Percentiles rank a stretch among this genome's conserved stretches.
Conservation (phyloP, 2,797 vertebrate species). For the Betta splendens region DNA sequence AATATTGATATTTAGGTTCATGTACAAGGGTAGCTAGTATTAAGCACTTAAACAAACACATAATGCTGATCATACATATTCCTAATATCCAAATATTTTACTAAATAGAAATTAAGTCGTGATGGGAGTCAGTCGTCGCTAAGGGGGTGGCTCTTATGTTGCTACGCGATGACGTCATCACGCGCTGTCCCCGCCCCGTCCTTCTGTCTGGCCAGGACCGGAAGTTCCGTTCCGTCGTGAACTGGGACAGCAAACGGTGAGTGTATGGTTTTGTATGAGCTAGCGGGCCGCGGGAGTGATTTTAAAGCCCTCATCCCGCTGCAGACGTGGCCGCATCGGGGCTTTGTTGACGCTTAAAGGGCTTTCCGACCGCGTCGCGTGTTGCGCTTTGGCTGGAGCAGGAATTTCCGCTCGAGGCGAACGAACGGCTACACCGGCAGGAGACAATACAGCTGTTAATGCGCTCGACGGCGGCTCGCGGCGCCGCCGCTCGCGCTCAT, state of each 20-base stretch:
- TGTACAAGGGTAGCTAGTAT: too few species aligned
- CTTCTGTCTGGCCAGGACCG: conserved; percentile 66
- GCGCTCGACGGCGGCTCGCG: conserved; percentile 48
- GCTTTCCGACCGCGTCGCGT: not conserved
- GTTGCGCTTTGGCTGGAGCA: not conserved
- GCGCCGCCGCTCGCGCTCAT: conserved; percentile 35
- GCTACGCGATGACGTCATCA: conserved; percentile 38
- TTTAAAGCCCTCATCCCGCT: conserved; percentile 30
- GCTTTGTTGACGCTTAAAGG: not conserved
- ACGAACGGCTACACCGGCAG: conserved; percentile 41
- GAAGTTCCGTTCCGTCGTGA: conserved; percentile 82
- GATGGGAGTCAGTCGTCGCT: conserved; percentile 23
- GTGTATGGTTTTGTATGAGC: conserved; percentile 64
- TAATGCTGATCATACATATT: not conserved
- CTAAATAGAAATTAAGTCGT: not conserved
- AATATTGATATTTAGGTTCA: too few species aligned
- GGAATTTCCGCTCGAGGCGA: not conserved
- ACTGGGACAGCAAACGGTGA: conserved; percentile 83
- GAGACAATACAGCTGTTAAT: conserved; percentile 64
- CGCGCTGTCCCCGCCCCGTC: conserved; percentile 57
- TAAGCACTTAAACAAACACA: too few species aligned
- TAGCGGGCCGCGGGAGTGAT: conserved; percentile 53
- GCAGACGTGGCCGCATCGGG: not conserved
- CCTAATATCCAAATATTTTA: not conserved
- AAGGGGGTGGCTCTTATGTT: conserved; percentile 22